These are phyloP conservation scores for Apodemia zela DNA, from an alignment of 2,888 invertebrate genomes.

Conservation along the genomic window DNA sequence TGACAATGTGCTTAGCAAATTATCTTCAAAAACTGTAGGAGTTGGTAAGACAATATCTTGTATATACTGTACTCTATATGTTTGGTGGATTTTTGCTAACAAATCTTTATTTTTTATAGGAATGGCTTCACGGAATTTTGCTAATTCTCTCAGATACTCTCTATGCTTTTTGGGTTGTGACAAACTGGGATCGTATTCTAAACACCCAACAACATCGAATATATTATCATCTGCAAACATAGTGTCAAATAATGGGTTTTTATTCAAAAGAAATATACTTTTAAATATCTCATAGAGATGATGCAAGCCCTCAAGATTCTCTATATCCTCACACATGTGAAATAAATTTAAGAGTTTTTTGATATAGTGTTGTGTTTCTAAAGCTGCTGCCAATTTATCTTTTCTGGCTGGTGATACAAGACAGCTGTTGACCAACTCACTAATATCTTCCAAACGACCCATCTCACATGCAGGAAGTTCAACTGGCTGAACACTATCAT, in stretches of 20 bases:
- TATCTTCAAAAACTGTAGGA: slow-evolving; percentile 99
- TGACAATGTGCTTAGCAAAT: slow-evolving; percentile 97
- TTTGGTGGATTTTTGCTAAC: slow-evolving; percentile 99
- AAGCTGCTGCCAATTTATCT: slow-evolving; percentile 95
- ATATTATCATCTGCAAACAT: slow-evolving; percentile 98
- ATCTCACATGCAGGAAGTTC: slow-evolving; percentile 97
- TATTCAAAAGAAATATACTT: slow-evolving; percentile 98
- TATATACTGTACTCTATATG: slow-evolving; percentile 99
- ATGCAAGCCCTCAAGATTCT: slow-evolving; percentile 96
- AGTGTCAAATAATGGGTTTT: slow-evolving; percentile 97
- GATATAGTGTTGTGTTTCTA: slow-evolving; percentile 97
- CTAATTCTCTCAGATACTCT: slow-evolving; percentile 95
- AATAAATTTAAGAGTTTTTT: slow-evolving; percentile 96
- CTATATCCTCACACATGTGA: slow-evolving; percentile 97
- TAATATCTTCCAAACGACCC: slow-evolving; percentile 95
- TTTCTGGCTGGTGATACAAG: slow-evolving; percentile 93
- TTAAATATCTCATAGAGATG: slow-evolving; percentile 98
- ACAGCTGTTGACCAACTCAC: slow-evolving; percentile 93
- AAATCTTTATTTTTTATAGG: slow-evolving; percentile 97
- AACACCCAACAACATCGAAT: slow-evolving; percentile 98
- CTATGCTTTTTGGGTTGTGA: slow-evolving; percentile 95
- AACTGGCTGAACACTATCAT: slow-evolving; percentile 95
- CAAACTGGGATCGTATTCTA: slow-evolving; percentile 97
- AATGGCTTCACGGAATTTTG: slow-evolving; percentile 95
- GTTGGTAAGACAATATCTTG: slow-evolving; percentile 99